These are phyloP conservation scores for Aporrectodea caliginosa DNA, from an alignment of 1,140 invertebrate genomes.

Conservation along the genomic window DNA sequence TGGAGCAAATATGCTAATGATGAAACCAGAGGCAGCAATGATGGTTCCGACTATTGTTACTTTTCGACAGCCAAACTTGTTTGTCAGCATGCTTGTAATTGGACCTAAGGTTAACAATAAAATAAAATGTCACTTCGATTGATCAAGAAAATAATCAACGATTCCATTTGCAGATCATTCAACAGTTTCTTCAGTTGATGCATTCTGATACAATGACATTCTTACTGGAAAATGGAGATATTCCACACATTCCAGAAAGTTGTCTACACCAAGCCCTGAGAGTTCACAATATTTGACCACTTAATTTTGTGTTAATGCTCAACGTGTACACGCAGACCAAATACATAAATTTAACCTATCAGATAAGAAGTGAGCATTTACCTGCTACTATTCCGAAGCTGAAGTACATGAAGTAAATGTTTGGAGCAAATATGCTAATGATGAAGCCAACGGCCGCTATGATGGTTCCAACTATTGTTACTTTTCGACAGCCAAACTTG, in stretches of 20 bases:
- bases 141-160: no score
- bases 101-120: conserved; percentile 66
- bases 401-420: conserved; percentile 74
- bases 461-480: conserved; percentile 84
- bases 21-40: conserved; percentile 71
- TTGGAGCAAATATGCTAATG: conserved; percentile 72
- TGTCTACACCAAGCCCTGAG: no score
- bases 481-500: conserved; percentile 86
- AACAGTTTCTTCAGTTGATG: no score
- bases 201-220: no score
- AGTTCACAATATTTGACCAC: no score
- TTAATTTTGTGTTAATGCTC: no score
- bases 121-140: no score
- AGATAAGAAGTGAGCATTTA: conserved; percentile 45
- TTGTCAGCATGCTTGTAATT: conserved; percentile 88
- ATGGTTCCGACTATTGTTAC: conserved; percentile 88
- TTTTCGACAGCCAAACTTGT: conserved; percentile 87
- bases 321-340: no score
- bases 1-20: conserved; percentile 72
- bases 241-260: no score
- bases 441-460: conserved; percentile 74
- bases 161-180: not conserved
- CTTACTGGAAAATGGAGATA: no score
- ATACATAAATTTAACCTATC: no score
- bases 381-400: conserved; percentile 82